Percentiles rank a stretch among this genome's conserved stretches.
Evolutionary conservation across 2,888 invertebrate species (phyloP).

Genomic region (Watsonalla cultraria): DNA sequence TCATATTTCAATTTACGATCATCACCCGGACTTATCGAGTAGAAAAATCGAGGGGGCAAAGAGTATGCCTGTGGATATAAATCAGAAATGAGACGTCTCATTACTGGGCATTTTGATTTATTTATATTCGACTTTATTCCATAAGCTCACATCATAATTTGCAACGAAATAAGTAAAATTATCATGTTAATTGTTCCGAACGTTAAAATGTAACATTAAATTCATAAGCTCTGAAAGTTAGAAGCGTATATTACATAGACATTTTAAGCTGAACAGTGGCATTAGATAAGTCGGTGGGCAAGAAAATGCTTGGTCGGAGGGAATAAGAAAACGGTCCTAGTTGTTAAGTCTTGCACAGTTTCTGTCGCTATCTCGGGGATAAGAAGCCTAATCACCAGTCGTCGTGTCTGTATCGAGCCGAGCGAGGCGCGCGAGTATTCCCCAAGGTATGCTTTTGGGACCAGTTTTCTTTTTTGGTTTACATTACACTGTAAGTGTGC

Average conservation of each 20-base stretch:
- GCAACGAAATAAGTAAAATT: conserved; percentile 14
- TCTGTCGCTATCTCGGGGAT: conserved; percentile 77
- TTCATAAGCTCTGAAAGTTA: conserved; percentile 55
- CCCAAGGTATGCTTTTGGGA: conserved; percentile 75
- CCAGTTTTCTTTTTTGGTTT: conserved; percentile 77
- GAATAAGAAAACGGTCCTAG: conserved; percentile 78
- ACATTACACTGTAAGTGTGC: conserved; percentile 76
- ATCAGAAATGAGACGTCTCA: conserved; percentile 72
- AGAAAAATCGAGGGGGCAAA: conserved; percentile 68
- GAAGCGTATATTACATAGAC: conserved; percentile 59
- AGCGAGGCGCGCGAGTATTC: conserved; percentile 64
- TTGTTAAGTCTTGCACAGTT: conserved; percentile 79
- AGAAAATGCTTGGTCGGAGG: conserved; percentile 72
- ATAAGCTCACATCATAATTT: not conserved
- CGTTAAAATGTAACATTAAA: conserved; percentile 31
- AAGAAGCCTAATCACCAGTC: conserved; percentile 78
- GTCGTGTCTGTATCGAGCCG: conserved; percentile 76
- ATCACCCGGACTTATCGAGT: conserved; percentile 72
- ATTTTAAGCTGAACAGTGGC: conserved; percentile 64
- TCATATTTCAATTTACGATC: conserved; percentile 79
- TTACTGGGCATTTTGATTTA: conserved; percentile 54
- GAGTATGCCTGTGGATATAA: conserved; percentile 50
- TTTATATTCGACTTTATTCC: conserved; percentile 17
- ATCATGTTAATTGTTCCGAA: conserved; percentile 20
- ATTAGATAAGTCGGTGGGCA: conserved; percentile 72